A percentile compares a stretch with the other conserved stretches of the same genome.
phyloP scores from a whole-genome alignment of 2,113 vertebrate genomes.

The Delphinus delphis region DNA sequence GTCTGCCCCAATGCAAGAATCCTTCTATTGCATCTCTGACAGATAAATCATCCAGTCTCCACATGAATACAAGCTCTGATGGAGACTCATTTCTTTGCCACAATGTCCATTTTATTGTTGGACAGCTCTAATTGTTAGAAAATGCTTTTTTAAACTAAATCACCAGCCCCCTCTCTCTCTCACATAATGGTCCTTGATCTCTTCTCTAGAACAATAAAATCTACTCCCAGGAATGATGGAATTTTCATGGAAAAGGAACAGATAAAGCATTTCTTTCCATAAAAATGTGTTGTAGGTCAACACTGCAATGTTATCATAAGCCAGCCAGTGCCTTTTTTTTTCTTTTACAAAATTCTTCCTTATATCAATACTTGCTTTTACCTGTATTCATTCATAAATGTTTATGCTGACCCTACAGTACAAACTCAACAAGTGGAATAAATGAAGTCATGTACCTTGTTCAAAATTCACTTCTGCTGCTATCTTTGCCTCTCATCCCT shows the following conservation, averaged over 20 bases:
- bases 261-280: slow-evolving; percentile 20
- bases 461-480: slow-evolving; percentile 19
- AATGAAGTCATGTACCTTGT: not conserved
- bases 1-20: not conserved
- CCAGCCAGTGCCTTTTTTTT: not conserved
- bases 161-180: not conserved
- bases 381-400: not conserved
- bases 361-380: not conserved
- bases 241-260: slow-evolving; percentile 26
- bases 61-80: not conserved
- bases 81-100: not conserved
- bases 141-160: slow-evolving; percentile 44
- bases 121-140: not conserved
- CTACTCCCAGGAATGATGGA: not conserved
- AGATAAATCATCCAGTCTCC: not conserved
- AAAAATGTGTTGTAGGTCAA: not conserved
- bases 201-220: slow-evolving; percentile 20
- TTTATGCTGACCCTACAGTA: not conserved
- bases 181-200: not conserved
- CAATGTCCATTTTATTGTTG: not conserved
- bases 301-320: not conserved
- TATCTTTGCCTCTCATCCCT: not conserved
- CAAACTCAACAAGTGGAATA: not conserved
- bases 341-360: not conserved
- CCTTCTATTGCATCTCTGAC: not conserved